These are phyloP conservation scores for Mustela nigripes DNA, from an alignment of 2,113 vertebrate species.

Conservation along the genomic window DNA sequence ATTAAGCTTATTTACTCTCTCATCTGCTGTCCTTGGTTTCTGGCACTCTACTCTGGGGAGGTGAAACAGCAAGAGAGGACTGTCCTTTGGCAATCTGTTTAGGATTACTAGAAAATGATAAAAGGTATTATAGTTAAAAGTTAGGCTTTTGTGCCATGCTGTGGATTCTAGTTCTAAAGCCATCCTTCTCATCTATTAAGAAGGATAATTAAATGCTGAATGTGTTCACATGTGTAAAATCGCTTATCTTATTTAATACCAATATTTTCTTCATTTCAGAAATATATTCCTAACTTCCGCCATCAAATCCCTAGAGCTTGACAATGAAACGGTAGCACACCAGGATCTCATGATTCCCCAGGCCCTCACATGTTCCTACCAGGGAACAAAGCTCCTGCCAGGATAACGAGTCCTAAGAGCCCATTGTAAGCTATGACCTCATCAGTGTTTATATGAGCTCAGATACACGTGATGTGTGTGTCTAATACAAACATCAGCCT, in stretches of 20 bases:
- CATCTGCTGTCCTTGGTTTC: not conserved
- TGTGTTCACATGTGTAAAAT: not conserved
- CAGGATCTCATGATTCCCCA: not conserved
- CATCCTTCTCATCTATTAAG: slow-evolving; percentile 52
- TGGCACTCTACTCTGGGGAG: not conserved
- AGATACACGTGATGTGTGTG: not conserved
- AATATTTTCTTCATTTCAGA: not conserved
- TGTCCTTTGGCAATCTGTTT: not conserved
- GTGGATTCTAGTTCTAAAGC: not conserved
- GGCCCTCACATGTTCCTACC: not conserved
- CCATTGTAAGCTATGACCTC: not conserved
- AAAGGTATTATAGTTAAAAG: slow-evolving; percentile 27
- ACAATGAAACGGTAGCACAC: not conserved
- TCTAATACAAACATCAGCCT: not conserved
- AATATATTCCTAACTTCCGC: not conserved
- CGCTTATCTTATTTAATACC: not conserved
- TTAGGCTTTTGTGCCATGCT: slow-evolving; percentile 15
- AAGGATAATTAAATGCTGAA: slow-evolving; percentile 45
- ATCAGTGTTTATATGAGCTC: not conserved
- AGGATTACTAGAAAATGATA: slow-evolving; percentile 49
- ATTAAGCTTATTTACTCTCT: not conserved
- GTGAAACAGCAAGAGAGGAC: not conserved
- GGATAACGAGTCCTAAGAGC: not conserved
- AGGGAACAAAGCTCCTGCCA: not conserved
- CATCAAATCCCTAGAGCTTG: not conserved